Base-by-base conservation (phyloP, 2,888 invertebrate genomes). In the Bimastos eiseni region DNA sequence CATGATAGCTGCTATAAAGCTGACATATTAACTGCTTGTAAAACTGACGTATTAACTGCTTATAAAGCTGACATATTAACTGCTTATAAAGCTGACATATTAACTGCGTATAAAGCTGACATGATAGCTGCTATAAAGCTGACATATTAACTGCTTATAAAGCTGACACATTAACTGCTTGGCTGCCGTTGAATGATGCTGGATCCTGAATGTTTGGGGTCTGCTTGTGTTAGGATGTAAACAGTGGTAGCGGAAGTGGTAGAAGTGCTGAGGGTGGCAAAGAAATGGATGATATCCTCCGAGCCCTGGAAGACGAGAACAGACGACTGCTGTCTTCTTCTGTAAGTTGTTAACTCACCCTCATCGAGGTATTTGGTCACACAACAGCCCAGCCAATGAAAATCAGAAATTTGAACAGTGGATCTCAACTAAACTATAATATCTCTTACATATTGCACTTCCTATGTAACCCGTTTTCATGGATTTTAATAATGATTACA, bases 301-400 rank as follows among this genome's bases (percentile, higher is more conserved):
- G 92, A 89, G 94, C 95, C 19, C 91, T 95, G 91, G 94, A 94
- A 92, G 94, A 93, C 86, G 94, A 95, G 91, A 95, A 95, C 92
- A 94, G 93, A 24, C 92, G 94, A 89, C 92, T 94, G 17, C 89
- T 94, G 37, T 91, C 91, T 38, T 86, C 86, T 34, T 86, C 86
- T 86, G 86, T 86, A 86, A n/a, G 93, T 91, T 33, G 13, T 8
- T 70, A 8, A 11, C 24, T 44, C 19, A 13, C 44, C 19, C 15
- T 2, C 44, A 5, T 44, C 13, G n/a, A 15, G 8, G 41, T 41
- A 15, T 3, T 17, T 49, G 49, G 24, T 49, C n/a, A 70, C 70
- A 70, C n/a, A 13, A 1, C 13, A 70, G 70, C n/a, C 30, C 30
- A 70, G n/a, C 70, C n/a, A 70, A 70, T 70, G 30, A 70, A 4